phyloP scores from a whole-genome alignment of 2,113 vertebrate genomes.

The Coturnix japonica region DNA sequence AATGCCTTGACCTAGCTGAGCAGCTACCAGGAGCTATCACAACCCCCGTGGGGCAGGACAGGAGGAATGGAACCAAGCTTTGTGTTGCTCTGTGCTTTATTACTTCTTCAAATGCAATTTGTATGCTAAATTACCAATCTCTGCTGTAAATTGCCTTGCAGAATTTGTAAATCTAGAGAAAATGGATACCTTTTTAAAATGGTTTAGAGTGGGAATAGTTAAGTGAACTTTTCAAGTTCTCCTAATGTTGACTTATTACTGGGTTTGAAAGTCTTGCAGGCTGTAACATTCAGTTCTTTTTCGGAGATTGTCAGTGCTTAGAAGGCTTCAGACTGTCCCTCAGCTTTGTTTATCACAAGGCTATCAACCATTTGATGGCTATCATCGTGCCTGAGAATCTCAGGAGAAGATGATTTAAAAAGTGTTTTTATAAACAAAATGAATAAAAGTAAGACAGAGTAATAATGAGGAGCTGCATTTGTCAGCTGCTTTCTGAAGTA shows the following conservation, averaged over 20 bases:
- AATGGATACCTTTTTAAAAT: background rate
- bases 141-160: background rate
- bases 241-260: background rate
- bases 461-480: slow-evolving; percentile 74
- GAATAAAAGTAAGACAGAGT: slow-evolving; percentile 69
- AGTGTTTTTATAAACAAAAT: slow-evolving; percentile 62
- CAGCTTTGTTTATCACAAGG: slow-evolving; percentile 50
- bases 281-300: background rate
- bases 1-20: background rate
- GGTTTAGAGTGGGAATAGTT: background rate
- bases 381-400: slow-evolving; percentile 53
- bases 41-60: background rate
- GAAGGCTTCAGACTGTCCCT: slow-evolving; percentile 22
- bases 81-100: background rate
- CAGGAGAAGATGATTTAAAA: slow-evolving; percentile 39
- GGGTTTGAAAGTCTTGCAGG: background rate
- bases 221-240: background rate
- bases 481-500: slow-evolving; percentile 71
- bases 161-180: slow-evolving; percentile 4
- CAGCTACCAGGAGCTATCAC: background rate
- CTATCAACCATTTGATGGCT: slow-evolving; percentile 62
- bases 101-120: background rate
- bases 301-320: background rate
- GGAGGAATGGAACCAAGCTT: slow-evolving; percentile 29
- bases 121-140: background rate